Conservation (phyloP, 2,888 invertebrate genomes). For the Lithodes maja region DNA sequence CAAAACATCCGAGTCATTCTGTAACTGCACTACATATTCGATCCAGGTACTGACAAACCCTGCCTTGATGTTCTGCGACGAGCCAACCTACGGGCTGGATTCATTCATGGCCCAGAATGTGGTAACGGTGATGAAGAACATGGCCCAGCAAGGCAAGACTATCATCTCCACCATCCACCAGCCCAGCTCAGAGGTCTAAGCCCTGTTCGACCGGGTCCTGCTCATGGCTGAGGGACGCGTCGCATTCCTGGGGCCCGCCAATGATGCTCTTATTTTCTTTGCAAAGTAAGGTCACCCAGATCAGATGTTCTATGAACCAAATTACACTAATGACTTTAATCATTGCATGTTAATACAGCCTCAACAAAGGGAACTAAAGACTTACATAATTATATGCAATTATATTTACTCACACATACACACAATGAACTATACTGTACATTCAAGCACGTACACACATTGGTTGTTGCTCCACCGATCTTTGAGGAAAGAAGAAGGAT, state of each 20-base stretch:
- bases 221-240: conserved; percentile 94
- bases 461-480: no score
- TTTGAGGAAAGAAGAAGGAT: no score
- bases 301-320: no score
- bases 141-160: conserved; percentile 84
- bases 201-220: conserved; percentile 90
- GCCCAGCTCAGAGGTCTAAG: conserved; percentile 92
- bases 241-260: conserved; percentile 85
- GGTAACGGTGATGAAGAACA: conserved; percentile 83
- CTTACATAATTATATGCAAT: no score
- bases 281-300: conserved; percentile 80
- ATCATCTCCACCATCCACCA: conserved; percentile 96
- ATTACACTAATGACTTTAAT: no score
- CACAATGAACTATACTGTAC: no score
- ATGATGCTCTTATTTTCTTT: conserved; percentile 87
- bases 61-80: conserved; percentile 95
- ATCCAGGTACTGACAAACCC: conserved; percentile 94
- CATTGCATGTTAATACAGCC: no score
- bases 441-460: no score
- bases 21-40: no score
- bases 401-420: no score
- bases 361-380: no score
- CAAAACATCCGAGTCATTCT: no score
- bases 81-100: conserved; percentile 97
- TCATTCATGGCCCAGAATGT: conserved; percentile 98